Percentiles rank a stretch among this genome's conserved stretches.
phyloP scores from a whole-genome alignment of 1,140 invertebrate species.

The Pachyrhynchus sulphureomaculatus region DNA sequence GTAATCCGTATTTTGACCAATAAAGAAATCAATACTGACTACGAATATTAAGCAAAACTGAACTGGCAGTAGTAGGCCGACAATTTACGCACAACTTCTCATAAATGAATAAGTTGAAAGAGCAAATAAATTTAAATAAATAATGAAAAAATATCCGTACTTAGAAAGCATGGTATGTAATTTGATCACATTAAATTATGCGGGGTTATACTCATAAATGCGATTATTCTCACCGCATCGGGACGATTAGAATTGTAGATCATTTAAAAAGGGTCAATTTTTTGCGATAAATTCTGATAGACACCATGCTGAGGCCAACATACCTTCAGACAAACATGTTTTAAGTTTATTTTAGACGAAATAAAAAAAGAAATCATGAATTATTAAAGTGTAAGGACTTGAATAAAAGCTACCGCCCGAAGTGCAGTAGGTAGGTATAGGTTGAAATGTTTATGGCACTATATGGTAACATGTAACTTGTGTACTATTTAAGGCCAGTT shows the following conservation, averaged over 20 bases:
- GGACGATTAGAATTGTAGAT: slow-evolving; percentile 20
- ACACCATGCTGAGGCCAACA: slow-evolving; percentile 19
- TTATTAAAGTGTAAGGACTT: slow-evolving; percentile 12
- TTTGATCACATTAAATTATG: slow-evolving; percentile 19
- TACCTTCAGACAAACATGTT: slow-evolving; percentile 15
- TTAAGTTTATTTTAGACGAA: slow-evolving; percentile 1
- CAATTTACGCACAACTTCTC: too few relatives aligned
- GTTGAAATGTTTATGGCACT: slow-evolving; percentile 13
- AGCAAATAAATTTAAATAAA: too few relatives aligned
- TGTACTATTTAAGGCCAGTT: slow-evolving; percentile 11
- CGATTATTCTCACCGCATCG: slow-evolving; percentile 18
- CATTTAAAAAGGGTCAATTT: slow-evolving; percentile 33
- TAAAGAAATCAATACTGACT: too few relatives aligned
- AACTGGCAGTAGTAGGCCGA: too few relatives aligned
- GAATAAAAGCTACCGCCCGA: slow-evolving; percentile 16
- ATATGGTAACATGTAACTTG: slow-evolving; percentile 7
- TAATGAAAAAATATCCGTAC: too few relatives aligned
- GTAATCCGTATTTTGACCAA: too few relatives aligned
- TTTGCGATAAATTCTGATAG: slow-evolving; percentile 22
- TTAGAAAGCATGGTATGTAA: too few relatives aligned
- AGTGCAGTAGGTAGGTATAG: slow-evolving; percentile 11
- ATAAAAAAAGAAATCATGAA: slow-evolving; percentile 14
- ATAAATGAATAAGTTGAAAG: too few relatives aligned
- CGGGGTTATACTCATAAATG: slow-evolving; percentile 18
- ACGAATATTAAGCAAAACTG: too few relatives aligned